Evolutionary conservation across 2,888 invertebrate species (phyloP).

Genomic region (Philonicus albiceps): DNA sequence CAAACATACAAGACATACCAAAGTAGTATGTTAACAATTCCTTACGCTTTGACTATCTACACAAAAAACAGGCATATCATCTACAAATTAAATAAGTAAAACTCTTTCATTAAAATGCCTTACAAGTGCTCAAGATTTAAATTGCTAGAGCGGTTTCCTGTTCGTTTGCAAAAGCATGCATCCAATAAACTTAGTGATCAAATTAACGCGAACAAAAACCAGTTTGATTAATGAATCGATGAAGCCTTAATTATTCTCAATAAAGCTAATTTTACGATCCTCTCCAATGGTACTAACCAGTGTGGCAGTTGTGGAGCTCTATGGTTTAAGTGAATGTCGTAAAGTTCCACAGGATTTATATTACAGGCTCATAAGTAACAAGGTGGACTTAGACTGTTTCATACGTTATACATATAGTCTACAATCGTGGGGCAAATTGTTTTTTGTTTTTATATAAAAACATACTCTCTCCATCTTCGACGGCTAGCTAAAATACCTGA

Average conservation of each 20-base stretch:
- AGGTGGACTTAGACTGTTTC: not conserved
- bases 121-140: not conserved
- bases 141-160: not conserved
- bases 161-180: not conserved
- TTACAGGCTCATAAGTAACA: not conserved
- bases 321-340: not conserved
- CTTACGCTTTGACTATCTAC: no score
- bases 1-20: no score
- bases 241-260: not conserved
- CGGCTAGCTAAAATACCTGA: conserved; percentile 12
- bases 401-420: not conserved
- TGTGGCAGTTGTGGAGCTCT: not conserved
- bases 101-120: not conserved
- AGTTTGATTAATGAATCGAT: not conserved
- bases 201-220: not conserved
- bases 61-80: not conserved
- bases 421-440: not conserved
- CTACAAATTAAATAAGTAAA: not conserved
- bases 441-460: not conserved
- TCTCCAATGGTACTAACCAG: not conserved
- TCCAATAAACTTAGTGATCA: not conserved
- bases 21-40: no score
- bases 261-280: not conserved
- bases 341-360: not conserved
- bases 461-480: not conserved